phyloP scores from a whole-genome alignment of 1,140 invertebrate species.

The Drosophila orosa region DNA sequence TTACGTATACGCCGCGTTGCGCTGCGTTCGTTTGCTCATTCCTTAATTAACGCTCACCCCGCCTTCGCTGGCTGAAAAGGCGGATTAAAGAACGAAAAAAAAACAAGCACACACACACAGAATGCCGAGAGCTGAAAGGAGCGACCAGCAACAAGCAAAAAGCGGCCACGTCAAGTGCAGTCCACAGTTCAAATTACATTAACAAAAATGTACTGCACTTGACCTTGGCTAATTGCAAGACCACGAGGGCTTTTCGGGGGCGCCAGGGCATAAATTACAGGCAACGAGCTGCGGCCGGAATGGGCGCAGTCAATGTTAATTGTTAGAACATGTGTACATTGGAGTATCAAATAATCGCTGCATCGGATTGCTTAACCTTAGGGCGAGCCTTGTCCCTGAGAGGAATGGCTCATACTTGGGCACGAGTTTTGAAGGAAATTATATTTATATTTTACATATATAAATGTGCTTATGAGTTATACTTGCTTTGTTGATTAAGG shows the following conservation, averaged over 20 bases:
- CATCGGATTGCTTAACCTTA: slow-evolving; percentile 34
- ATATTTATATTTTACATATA: slow-evolving; percentile 1
- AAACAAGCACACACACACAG: slow-evolving; percentile 1
- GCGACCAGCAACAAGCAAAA: slow-evolving; percentile 52
- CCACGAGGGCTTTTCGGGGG: slow-evolving; percentile 22
- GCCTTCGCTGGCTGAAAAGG: slow-evolving; percentile 38
- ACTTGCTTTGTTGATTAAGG: slow-evolving; percentile 43
- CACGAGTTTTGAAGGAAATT: slow-evolving; percentile 6
- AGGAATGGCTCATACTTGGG: background rate
- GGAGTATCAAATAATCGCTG: slow-evolving; percentile 40
- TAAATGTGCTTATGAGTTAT: background rate
- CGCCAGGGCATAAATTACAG: slow-evolving; percentile 45
- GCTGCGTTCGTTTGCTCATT: slow-evolving; percentile 32
- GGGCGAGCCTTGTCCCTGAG: slow-evolving; percentile 25
- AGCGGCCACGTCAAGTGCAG: slow-evolving; percentile 39
- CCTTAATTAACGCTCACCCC: slow-evolving; percentile 69
- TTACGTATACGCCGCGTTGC: slow-evolving; percentile 75
- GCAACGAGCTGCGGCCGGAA: slow-evolving; percentile 15
- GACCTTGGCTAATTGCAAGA: slow-evolving; percentile 68
- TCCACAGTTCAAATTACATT: slow-evolving; percentile 72
- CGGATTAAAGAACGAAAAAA: slow-evolving; percentile 50
- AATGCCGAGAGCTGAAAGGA: slow-evolving; percentile 20
- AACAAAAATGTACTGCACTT: slow-evolving; percentile 59
- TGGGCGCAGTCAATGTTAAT: slow-evolving; percentile 51
- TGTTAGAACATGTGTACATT: slow-evolving; percentile 40